Conservation (phyloP, 2,797 vertebrate species). For the Peromyscus attwateri region DNA sequence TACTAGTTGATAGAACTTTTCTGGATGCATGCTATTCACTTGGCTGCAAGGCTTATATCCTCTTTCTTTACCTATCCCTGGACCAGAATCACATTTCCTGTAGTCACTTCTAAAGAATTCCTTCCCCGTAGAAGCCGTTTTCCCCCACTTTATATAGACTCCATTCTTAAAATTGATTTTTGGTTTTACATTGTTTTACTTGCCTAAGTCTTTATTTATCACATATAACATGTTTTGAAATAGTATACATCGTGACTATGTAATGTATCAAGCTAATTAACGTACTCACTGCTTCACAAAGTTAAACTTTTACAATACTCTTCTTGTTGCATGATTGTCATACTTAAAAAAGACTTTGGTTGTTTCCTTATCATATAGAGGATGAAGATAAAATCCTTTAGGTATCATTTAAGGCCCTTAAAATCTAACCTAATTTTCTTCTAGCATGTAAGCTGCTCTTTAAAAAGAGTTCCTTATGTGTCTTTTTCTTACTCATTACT, state of each 20-base stretch:
- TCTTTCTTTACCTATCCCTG: not conserved
- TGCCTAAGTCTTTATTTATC: not conserved
- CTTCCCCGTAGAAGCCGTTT: not conserved
- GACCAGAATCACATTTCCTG: not conserved
- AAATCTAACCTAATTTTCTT: slow-evolving; percentile 37
- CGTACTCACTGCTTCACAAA: not conserved
- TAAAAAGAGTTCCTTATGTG: not conserved
- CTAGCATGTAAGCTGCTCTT: not conserved
- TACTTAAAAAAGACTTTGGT: not conserved
- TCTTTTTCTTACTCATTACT: not conserved
- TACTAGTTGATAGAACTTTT: not conserved
- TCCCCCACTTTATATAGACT: not conserved
- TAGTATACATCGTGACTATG: not conserved
- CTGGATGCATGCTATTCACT: not conserved
- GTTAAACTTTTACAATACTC: not conserved
- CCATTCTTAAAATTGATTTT: not conserved
- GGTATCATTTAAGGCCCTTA: not conserved
- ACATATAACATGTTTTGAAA: not conserved
- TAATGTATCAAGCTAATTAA: not conserved
- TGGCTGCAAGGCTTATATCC: no score
- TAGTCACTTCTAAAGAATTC: not conserved
- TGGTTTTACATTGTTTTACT: not conserved
- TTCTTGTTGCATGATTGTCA: not conserved
- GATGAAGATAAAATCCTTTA: slow-evolving; percentile 7
- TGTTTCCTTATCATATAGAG: slow-evolving; percentile 20